Evolutionary conservation across 2,888 invertebrate species (phyloP), one percentile per base, ranked within the genome.

Genomic region (Eupsilia transversa): DNA sequence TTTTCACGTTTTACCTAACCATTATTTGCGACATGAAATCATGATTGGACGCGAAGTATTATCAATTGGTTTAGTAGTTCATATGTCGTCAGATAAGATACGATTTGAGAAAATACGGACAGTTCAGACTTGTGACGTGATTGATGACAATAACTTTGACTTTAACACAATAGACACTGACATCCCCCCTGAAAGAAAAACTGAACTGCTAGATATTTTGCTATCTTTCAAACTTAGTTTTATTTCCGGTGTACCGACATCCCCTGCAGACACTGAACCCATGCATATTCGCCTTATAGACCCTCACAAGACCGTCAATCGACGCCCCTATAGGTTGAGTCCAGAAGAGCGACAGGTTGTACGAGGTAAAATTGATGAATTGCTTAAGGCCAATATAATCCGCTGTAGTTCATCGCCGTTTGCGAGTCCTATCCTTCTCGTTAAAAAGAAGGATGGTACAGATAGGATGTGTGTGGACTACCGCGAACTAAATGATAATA

Each of bases 21-120:
- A 35, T 17, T 60, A n/a, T 54, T 60, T 73, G n/a, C 49, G 41
- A 1, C 14, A 43, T 35, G 12, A 60, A 6, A 67, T 67, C 38
- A 56, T 73, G 66, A 56, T 73, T 43, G 61, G 73, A 54, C 38
- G 61, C 20, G 67, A 73, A 27, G 30, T 73, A 6, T 60, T 73
- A 43, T 9, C 61, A 23, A n/a, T 68, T 14, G 73, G 73, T 10
- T 57, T 73, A 61, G 67, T 67, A 27, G 54, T 73, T 33, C 61
- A 68, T 61, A 30, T 67, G 35, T 63, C 33, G 23, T 60, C 54
- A 23, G 27, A 27, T 4, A 17, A 46, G 33, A 20, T 73, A 23
- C 10, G 14, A 52, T n/a, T 73, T 7, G 61, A 30, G 33, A 67
- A 63, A 35, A 61, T n/a, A 43, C 33, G 30, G 30, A 43, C 35